Percentiles rank a stretch among this genome's conserved stretches.
phyloP scores from a whole-genome alignment of 2,113 vertebrate genomes.

The Tragelaphus imberbis region DNA sequence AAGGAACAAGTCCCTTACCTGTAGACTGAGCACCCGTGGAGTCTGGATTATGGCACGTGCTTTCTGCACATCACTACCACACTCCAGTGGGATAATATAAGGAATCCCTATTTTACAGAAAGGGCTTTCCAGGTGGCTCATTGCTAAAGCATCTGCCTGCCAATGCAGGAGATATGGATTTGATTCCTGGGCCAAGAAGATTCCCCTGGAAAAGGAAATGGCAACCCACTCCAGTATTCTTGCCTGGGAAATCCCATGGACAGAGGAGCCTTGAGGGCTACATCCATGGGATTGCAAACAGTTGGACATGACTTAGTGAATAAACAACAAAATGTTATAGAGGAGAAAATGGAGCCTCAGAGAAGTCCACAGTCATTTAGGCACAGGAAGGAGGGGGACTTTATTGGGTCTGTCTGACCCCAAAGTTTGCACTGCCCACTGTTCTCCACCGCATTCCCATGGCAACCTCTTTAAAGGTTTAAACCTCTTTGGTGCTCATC shows the following conservation, averaged over 20 bases:
- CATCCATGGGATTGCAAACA: neutral
- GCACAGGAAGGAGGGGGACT: no score
- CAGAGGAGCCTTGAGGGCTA: neutral
- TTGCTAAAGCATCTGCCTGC: neutral
- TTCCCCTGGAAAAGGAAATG: neutral
- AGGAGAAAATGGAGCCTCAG: neutral
- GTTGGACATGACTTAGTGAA: neutral
- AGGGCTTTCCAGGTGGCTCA: neutral
- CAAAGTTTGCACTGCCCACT: rapidly evolving
- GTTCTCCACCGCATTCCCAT: rapidly evolving
- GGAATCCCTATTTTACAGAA: neutral
- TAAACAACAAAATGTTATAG: neutral
- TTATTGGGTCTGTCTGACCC: neutral
- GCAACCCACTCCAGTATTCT: neutral
- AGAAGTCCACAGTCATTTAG: neutral
- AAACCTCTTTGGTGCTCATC: neutral
- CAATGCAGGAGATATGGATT: neutral
- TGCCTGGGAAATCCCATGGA: neutral
- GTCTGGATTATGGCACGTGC: neutral
- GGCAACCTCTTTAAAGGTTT: neutral
- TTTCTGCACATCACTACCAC: rapidly evolving
- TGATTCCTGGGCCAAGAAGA: neutral
- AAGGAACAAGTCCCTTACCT: neutral
- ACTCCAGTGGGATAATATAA: rapidly evolving
- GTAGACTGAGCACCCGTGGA: neutral